These are phyloP conservation scores for Phallusia fumigata DNA, from an alignment of 23 tunicate genomes.

Conservation along the genomic window DNA sequence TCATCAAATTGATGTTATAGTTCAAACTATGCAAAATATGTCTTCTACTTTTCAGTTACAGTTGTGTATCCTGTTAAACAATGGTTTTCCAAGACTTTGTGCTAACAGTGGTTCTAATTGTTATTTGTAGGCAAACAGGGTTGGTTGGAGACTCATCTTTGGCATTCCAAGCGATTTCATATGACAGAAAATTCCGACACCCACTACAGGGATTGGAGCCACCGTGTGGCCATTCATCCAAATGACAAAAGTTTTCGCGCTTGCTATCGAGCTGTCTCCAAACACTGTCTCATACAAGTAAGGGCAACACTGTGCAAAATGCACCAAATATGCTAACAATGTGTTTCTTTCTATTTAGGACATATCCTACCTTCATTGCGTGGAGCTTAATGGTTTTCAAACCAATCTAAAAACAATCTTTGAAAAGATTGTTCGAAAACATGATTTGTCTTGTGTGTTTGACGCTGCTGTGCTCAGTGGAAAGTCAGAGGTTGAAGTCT, in stretches of 20 bases:
- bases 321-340: too few relatives aligned
- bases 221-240: constrained; percentile 55
- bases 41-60: too few relatives aligned
- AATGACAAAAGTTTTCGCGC: constrained; percentile 72
- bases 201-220: constrained; percentile 31
- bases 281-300: constrained; percentile 82
- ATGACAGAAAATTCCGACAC: constrained; percentile 48
- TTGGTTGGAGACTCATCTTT: constrained; percentile 86
- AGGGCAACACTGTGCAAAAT: background rate
- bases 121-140: constrained; percentile 51
- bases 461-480: constrained; percentile 4
- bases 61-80: too few relatives aligned
- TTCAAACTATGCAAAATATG: too few relatives aligned
- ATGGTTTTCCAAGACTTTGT: too few relatives aligned
- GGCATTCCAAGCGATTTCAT: constrained; percentile 87
- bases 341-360: constrained; percentile 54
- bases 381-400: constrained; percentile 27
- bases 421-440: background rate
- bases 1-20: too few relatives aligned
- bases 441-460: background rate
- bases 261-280: constrained; percentile 68
- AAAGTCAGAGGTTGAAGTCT: background rate
- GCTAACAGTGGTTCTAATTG: too few relatives aligned
- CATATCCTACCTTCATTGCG: constrained; percentile 48
- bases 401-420: background rate